These are phyloP conservation scores for Arizona elegans DNA, from an alignment of 2,113 vertebrate species.

Conservation along the genomic window DNA sequence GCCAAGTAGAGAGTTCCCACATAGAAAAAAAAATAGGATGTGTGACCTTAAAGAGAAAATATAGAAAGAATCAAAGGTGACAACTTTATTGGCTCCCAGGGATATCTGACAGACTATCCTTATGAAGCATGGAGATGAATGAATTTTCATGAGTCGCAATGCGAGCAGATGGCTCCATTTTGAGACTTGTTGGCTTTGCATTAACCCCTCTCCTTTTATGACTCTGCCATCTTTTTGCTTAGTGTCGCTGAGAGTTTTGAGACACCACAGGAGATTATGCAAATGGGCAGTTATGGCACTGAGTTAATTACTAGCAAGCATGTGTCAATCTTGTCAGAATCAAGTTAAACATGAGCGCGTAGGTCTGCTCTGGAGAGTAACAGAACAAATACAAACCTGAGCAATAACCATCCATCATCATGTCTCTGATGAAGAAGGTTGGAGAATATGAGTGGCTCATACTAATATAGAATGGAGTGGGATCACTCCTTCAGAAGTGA, in stretches of 20 bases:
- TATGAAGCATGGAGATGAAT: background rate
- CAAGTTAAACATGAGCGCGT: background rate
- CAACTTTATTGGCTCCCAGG: constrained; percentile 11
- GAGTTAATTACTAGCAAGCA: constrained; percentile 1
- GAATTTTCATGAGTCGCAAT: background rate
- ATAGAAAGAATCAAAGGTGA: constrained; percentile 11
- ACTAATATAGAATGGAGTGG: background rate
- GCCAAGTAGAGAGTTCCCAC: constrained; percentile 24
- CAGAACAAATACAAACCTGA: background rate
- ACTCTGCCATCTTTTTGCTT: background rate
- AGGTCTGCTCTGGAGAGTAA: background rate
- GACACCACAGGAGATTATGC: background rate
- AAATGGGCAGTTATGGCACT: background rate
- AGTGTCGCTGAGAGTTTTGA: background rate
- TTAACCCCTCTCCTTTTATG: background rate
- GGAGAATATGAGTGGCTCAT: background rate
- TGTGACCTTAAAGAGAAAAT: constrained; percentile 30
- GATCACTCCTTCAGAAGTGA: background rate
- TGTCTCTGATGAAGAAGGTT: background rate
- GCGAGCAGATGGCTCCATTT: background rate
- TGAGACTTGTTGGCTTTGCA: background rate
- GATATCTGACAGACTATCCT: constrained; percentile 11
- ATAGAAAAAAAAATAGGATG: constrained; percentile 12
- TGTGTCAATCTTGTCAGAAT: constrained; percentile 1
- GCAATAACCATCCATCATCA: constrained; percentile 2